phyloP scores from a whole-genome alignment of 2,797 vertebrate genomes.

The Fringilla coelebs region DNA sequence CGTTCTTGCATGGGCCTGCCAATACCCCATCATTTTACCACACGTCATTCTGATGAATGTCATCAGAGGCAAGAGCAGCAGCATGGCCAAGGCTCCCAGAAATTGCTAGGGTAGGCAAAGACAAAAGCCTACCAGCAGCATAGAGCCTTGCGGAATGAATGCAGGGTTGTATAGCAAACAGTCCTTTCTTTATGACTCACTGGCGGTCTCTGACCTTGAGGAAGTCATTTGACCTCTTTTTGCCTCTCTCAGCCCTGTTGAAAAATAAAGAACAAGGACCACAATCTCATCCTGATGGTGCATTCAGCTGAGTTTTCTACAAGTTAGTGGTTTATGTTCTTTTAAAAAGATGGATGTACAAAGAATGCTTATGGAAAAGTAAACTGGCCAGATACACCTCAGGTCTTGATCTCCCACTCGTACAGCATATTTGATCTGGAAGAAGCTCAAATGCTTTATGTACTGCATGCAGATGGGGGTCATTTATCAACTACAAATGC shows the following conservation, averaged over 20 bases:
- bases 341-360: background rate
- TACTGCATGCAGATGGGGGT: background rate
- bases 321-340: background rate
- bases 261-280: background rate
- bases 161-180: conserved; percentile 45
- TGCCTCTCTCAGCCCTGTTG: conserved; percentile 12
- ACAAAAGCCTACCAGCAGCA: background rate
- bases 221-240: conserved; percentile 57
- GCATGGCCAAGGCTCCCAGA: background rate
- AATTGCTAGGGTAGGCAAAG: conserved; percentile 16
- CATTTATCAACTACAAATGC: background rate
- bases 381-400: background rate
- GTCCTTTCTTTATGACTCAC: conserved; percentile 44
- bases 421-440: background rate
- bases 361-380: background rate
- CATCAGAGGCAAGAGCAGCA: background rate
- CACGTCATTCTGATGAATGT: background rate
- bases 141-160: background rate
- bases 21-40: background rate
- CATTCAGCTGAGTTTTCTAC: background rate
- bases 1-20: rapidly evolving
- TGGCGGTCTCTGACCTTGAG: conserved; percentile 50
- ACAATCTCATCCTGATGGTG: background rate
- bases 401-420: background rate
- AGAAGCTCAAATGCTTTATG: background rate